Conservation (phyloP, 1,140 invertebrate species). For the Brachionus paranguensis region DNA sequence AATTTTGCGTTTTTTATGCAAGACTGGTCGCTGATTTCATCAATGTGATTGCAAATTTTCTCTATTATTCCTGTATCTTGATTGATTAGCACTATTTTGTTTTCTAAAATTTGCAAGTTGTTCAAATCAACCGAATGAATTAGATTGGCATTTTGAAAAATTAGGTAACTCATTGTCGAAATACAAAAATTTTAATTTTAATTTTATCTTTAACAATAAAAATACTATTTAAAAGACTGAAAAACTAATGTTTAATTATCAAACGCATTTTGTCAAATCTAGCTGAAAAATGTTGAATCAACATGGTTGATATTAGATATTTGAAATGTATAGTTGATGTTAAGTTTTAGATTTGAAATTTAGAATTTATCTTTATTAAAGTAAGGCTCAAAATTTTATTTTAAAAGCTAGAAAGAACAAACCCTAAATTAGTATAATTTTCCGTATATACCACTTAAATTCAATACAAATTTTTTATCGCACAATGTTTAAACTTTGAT, state of each 20-base stretch:
- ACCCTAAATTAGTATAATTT: background rate
- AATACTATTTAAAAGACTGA: background rate
- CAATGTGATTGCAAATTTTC: background rate
- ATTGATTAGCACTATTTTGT: background rate
- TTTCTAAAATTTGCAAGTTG: background rate
- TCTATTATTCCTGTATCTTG: background rate
- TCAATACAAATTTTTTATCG: background rate
- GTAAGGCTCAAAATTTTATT: background rate
- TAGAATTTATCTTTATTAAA: no score
- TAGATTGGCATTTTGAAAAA: background rate
- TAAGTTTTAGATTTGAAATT: background rate
- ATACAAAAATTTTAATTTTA: background rate
- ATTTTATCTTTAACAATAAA: background rate
- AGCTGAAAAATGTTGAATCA: background rate
- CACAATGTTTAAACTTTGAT: background rate
- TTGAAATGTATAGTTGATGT: background rate
- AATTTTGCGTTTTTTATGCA: background rate
- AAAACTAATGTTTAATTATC: background rate
- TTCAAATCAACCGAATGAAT: background rate
- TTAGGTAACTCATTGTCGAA: background rate
- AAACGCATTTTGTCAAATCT: background rate
- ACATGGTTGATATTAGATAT: background rate
- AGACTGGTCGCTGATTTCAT: background rate
- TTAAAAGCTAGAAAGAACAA: background rate
- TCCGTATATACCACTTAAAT: background rate